A percentile compares a stretch with the other conserved stretches of the same genome.
Evolutionary conservation across 2,113 vertebrate species (phyloP).

Genomic region (Jaculus jaculus): DNA sequence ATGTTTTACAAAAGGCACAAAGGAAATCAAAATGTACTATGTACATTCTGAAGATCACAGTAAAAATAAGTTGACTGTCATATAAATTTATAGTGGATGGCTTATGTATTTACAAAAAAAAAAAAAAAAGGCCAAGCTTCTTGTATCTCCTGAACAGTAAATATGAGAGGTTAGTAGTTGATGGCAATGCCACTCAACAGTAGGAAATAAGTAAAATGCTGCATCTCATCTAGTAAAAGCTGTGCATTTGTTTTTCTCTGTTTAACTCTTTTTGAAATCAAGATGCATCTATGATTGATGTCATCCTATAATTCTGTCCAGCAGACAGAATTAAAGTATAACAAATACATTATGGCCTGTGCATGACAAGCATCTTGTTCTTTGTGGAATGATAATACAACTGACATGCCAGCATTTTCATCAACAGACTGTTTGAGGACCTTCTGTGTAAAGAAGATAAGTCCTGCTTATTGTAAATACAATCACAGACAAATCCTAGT

Average conservation of each 20-base stretch:
- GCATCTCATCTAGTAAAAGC: not conserved
- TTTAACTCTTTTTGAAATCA: constrained; percentile 48
- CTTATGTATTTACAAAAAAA: not conserved
- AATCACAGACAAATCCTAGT: not conserved
- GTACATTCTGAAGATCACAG: not conserved
- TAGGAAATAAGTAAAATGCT: not conserved
- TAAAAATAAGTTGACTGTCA: not conserved
- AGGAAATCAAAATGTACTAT: not conserved
- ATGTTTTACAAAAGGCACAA: not conserved
- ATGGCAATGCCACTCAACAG: not conserved
- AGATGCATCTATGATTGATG: constrained; percentile 29
- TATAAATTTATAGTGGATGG: not conserved
- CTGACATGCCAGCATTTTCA: not conserved
- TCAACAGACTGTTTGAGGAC: not conserved
- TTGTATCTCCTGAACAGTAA: not conserved
- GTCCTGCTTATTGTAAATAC: not conserved
- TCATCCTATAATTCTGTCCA: not conserved
- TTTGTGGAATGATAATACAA: not conserved
- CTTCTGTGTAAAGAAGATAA: not conserved
- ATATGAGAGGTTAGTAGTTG: not conserved
- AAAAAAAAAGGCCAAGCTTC: not conserved
- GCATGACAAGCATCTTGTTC: not conserved
- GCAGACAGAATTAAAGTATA: not conserved
- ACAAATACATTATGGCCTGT: not conserved
- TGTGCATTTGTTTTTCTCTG: not conserved